Percentiles rank a stretch among this genome's conserved stretches.
Evolutionary conservation across 1,140 invertebrate genomes (phyloP).

Genomic region (Vanessa tameamea): DNA sequence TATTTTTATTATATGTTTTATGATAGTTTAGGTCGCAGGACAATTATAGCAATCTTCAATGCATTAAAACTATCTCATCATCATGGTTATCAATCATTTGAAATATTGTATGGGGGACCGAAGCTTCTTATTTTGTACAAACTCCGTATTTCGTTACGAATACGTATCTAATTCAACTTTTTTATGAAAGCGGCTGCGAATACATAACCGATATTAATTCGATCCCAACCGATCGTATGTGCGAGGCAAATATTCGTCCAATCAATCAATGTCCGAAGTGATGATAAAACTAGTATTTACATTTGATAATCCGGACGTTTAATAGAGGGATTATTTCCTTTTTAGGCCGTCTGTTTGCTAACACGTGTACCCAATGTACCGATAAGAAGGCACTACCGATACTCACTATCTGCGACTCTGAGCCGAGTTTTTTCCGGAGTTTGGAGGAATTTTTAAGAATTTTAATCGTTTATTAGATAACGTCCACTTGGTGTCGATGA

Average conservation of each 20-base stretch:
- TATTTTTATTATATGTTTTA: too few species aligned
- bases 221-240: neutral
- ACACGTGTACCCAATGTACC: constrained; percentile 52
- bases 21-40: too few species aligned
- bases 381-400: too few species aligned
- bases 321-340: constrained; percentile 65
- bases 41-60: too few species aligned
- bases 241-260: neutral
- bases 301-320: constrained; percentile 53
- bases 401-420: neutral
- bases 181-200: neutral
- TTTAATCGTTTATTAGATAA: neutral
- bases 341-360: constrained; percentile 47
- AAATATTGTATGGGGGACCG: too few species aligned
- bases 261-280: constrained; percentile 42
- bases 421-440: neutral
- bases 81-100: too few species aligned
- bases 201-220: neutral
- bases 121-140: too few species aligned
- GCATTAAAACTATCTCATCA: too few species aligned
- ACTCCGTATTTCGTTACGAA: too few species aligned
- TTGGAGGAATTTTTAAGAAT: neutral
- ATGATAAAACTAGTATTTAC: constrained; percentile 45
- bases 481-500: too few species aligned
- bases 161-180: neutral